These are phyloP conservation scores for Psilanteris sp. DNA, from an alignment of 1,140 invertebrate genomes.

Conservation along the genomic window DNA sequence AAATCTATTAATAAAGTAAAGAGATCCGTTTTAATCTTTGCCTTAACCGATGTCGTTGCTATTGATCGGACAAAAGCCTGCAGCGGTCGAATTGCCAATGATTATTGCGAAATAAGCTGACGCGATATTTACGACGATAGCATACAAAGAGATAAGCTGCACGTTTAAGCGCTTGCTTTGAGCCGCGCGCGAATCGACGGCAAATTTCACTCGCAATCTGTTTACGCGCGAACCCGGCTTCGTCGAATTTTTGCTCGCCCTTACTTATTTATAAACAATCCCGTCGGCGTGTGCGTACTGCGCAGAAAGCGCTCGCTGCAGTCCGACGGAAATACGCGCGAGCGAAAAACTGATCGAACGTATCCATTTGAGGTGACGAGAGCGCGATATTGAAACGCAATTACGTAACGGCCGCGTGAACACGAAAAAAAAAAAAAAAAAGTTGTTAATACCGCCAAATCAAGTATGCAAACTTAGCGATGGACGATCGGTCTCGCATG, in stretches of 20 bases:
- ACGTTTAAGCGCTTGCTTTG: constrained; percentile 16
- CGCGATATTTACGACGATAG: constrained; percentile 53
- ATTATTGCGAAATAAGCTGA: constrained; percentile 47
- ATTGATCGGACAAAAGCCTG: constrained; percentile 46
- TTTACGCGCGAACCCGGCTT: background rate
- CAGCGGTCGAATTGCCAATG: constrained; percentile 26
- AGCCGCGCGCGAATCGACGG: constrained; percentile 15
- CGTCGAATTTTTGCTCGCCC: no score
- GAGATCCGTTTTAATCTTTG: constrained; percentile 27
- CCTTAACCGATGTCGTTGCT: constrained; percentile 24
- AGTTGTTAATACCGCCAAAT: no score
- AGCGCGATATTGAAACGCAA: no score
- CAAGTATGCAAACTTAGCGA: constrained; percentile 1
- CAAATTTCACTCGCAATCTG: constrained; percentile 8
- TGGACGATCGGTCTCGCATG: constrained; percentile 6
- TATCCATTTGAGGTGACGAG: no score
- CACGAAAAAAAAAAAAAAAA: no score
- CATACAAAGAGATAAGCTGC: constrained; percentile 42
- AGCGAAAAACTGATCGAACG: no score
- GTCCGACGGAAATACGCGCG: no score
- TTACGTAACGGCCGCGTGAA: no score
- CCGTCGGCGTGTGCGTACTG: no score
- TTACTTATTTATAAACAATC: no score
- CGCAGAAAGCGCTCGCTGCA: no score
- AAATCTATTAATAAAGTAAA: constrained; percentile 69